phyloP scores from a whole-genome alignment of 1,140 invertebrate genomes.

The Platorchestia sp. region DNA sequence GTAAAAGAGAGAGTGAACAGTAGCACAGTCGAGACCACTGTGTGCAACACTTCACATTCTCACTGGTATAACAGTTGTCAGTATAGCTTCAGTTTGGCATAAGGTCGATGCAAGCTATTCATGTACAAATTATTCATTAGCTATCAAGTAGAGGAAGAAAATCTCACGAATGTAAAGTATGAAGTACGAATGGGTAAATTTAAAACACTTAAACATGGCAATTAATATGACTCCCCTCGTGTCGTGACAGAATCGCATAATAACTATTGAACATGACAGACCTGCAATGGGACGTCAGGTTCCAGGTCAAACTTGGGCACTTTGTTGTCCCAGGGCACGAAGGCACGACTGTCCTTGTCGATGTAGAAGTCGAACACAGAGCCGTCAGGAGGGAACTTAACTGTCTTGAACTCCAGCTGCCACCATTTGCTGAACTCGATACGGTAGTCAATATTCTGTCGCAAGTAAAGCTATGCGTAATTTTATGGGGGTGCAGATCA shows the following conservation, averaged over 20 bases:
- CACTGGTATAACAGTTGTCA: neutral
- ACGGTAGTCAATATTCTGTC: slow-evolving; percentile 83
- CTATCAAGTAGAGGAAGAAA: neutral
- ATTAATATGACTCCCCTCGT: neutral
- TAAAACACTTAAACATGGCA: neutral
- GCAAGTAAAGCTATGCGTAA: neutral
- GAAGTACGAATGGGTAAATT: neutral
- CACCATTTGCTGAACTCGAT: slow-evolving; percentile 98
- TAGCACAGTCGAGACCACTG: neutral
- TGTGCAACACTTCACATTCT: neutral
- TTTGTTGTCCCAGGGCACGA: slow-evolving; percentile 89
- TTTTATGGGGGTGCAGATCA: neutral
- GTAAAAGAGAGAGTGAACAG: neutral
- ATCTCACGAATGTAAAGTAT: neutral
- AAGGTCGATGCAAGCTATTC: neutral
- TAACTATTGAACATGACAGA: slow-evolving; percentile 69
- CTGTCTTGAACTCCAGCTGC: slow-evolving; percentile 94
- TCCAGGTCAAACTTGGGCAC: slow-evolving; percentile 92
- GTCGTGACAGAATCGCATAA: neutral
- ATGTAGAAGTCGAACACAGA: slow-evolving; percentile 97
- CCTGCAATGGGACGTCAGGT: slow-evolving; percentile 90
- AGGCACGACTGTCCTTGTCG: slow-evolving; percentile 89
- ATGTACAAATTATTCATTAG: neutral
- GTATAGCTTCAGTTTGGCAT: neutral
- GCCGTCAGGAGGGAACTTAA: slow-evolving; percentile 91